These are phyloP conservation scores for Fabriciana adippe DNA, from an alignment of 2,888 invertebrate species.

Conservation along the genomic window DNA sequence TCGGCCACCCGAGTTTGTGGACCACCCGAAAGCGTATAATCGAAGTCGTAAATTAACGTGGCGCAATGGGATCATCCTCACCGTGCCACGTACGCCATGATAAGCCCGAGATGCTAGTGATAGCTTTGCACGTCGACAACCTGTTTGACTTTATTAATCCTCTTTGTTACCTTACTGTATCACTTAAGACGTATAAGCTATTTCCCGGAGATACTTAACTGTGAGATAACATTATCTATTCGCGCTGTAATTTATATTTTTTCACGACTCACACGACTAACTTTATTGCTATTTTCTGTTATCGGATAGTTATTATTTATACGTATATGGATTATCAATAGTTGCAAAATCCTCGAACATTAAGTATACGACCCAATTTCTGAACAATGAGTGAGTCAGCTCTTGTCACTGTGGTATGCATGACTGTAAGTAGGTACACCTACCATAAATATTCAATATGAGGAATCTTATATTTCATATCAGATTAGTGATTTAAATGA, in stretches of 20 bases:
- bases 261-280: neutral
- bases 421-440: constrained; percentile 2
- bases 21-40: constrained; percentile 69
- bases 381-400: constrained; percentile 73
- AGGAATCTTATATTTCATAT: neutral
- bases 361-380: constrained; percentile 66
- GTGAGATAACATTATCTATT: neutral
- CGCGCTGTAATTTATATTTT: neutral
- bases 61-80: constrained; percentile 69
- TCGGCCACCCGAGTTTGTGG: constrained; percentile 54
- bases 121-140: constrained; percentile 48
- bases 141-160: constrained; percentile 54
- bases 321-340: constrained; percentile 52
- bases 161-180: constrained; percentile 35
- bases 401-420: constrained; percentile 47
- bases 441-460: neutral
- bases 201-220: neutral
- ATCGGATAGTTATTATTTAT: constrained; percentile 13
- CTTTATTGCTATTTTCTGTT: constrained; percentile 10
- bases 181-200: constrained; percentile 11
- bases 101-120: constrained; percentile 56
- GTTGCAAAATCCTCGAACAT: constrained; percentile 58
- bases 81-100: constrained; percentile 59
- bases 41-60: constrained; percentile 70
- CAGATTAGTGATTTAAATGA: too few relatives aligned